Base-by-base conservation (phyloP, 1,140 invertebrate genomes). In the Macrosteles quadrilineatus region DNA sequence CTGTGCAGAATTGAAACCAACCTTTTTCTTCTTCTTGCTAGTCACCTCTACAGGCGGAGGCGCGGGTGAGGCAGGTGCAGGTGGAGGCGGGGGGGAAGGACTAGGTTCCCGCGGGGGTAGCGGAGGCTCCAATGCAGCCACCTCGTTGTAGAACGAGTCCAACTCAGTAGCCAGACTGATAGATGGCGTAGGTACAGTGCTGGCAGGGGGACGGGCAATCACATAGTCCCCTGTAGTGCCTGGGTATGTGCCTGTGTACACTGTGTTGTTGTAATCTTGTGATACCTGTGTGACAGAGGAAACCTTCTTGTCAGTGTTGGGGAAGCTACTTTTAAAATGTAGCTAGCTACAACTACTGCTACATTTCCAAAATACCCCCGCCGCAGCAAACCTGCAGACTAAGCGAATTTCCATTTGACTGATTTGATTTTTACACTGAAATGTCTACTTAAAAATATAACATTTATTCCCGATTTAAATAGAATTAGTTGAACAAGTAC, bases 121-220 rank as follows among this genome's bases (percentile, higher is more conserved):
- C 72, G 72, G 75, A 72, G 73, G 73, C 57, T 86, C 85, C 21
- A 87, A 80, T 14, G 83, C 81, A 2, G 86, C 85, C 27, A 88
- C 83, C 69, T 88, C 86, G 14, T 79, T 87, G 73, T 88, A 88
- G 77, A 88, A 88, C 2, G 84, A 86, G 77, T 85, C 82, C 17
- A 88, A 75, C 2, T 82, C 85, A 0, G 83, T 82, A 19, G 79
- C 78, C 45, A 83, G 78, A 9, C 79, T 79, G 14, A 78, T 75
- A 21, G 75, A 76, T 1, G 55, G 21, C 1, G 55, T 2, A 3
- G 55, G 50, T 4, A 21, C 14, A 47, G 40, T n/a, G 43, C 40
- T 50, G 19, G 65, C 65, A 9, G 47, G 47, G 2, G 65, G 65
- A 30, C 43, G 36, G 6, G 65, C 65, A 12, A 53, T 53, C 21